Evolutionary conservation across 2,797 vertebrate genomes (phyloP).

Genomic region (Tamandua tetradactyla): DNA sequence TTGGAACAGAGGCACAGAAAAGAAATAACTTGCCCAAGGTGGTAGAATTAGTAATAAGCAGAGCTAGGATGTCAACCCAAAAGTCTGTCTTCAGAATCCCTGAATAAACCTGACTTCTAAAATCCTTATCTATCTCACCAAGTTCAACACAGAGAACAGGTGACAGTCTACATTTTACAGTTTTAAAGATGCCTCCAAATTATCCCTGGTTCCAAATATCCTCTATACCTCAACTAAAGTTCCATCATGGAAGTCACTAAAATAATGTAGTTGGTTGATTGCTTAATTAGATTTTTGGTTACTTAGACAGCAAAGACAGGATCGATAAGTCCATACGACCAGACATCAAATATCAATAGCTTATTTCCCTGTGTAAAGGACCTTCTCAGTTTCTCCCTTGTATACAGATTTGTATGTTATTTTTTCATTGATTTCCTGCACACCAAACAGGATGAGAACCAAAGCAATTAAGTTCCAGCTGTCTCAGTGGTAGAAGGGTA

Average conservation of each 20-base stretch:
- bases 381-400: not conserved
- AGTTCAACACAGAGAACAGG: constrained; percentile 26
- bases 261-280: constrained; percentile 1
- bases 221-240: constrained; percentile 24
- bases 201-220: constrained; percentile 10
- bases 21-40: constrained; percentile 42
- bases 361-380: not conserved
- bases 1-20: constrained; percentile 6
- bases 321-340: not conserved
- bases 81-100: not conserved
- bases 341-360: not conserved
- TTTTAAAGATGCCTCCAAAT: not conserved
- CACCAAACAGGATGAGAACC: not conserved
- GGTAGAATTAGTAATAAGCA: constrained; percentile 39
- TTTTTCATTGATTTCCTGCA: not conserved
- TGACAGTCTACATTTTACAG: not conserved
- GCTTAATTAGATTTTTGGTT: not conserved
- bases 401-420: not conserved
- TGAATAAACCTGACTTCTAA: constrained; percentile 56
- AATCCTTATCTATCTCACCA: constrained; percentile 30
- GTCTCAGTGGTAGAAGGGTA: not conserved
- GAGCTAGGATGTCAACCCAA: not conserved
- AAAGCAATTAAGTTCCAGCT: not conserved
- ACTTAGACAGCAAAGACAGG: constrained; percentile 21
- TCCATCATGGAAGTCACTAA: not conserved